Base-by-base conservation (phyloP, 2,888 invertebrate species). In the Dolichomitus sp. region DNA sequence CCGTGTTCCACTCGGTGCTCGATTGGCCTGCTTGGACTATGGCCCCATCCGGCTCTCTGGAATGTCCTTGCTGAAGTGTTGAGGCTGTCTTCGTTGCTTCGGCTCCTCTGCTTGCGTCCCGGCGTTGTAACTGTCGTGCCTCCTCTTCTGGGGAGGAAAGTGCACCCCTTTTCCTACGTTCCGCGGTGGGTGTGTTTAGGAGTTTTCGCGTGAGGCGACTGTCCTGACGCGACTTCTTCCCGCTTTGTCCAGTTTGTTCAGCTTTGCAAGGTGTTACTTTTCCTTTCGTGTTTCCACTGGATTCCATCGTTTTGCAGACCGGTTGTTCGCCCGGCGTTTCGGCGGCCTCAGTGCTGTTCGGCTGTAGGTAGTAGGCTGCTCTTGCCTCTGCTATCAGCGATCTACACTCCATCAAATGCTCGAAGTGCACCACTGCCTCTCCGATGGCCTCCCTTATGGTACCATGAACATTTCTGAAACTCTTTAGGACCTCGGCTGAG, bases 361-460 rank as follows among this genome's bases (percentile, higher is more conserved):
- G 40, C 69, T 40, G 7, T 4, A 17, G 40, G 23, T 40, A 14
- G 17, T 40, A 37, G 37, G 2, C 69, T 23, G 23, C 40, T 17
- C 69, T 69, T 7, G 54, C 6, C n/a, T 37, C 14, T 40, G 54
- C 40, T 12, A 69, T 4, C 37, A 37, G 23, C 37, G 12, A 52
- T 30, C 69, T 23, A 40, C 69, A 37, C 40, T 69, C 23, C 23
- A 40, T 69, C 14, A 69, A 12, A 23, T 69, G 54, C 7, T 69
- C 69, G 14, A 23, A 23, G 23, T 23, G 23, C 23, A 23, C 23
- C 23, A 23, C 23, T 23, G 23, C 23, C 23, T 23, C 23, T 23
- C 40, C 14, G 5, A 52, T 54, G 4, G 54, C 69, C 11, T 69
- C 69, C 40, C 69, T 69, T 9, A 69, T 69, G 14, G 30, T 17